Evolutionary conservation across 2,888 invertebrate genomes (phyloP), one percentile per base, ranked within the genome.

Genomic region (Heliconius hortense): DNA sequence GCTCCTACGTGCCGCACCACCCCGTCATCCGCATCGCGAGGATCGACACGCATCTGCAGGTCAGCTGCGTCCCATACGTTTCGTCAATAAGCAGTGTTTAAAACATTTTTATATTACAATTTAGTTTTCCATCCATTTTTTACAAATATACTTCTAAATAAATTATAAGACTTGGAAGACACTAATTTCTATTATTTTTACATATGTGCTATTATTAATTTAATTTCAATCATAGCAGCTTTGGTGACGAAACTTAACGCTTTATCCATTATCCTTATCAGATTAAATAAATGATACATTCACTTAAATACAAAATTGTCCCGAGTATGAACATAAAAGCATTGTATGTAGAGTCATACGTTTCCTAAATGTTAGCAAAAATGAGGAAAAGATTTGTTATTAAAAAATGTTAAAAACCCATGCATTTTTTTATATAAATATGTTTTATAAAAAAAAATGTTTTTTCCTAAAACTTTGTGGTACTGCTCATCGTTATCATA

Each of bases 1-100:
- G 99, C 43, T 98, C 98, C n/a, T 99, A 99, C 87, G 97, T 97
- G 85, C 99, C 99, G 1, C 97, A 97, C 62, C 97, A 97, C 87
- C 96, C 96, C 26, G 93, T 98, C 60, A 97, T 98, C 76, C 94
- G 97, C 82, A 99, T 99, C 80, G 96, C 97, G 21, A 95, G 97
- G 85, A 98, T 99, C 82, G 97, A 98, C 86, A 96, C 97, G 79
- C 97, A 97, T 67, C 94, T 99, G 81, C 98, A 98, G 94, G 98
- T 97, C 4, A 15, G 43, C 39, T 39, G 13, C 39, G 39, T 39
- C 4, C 3, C 13, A 39, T 13, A 39, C 13, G 13, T 39, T 39
- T 39, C 39, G 3, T 39, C 39, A 13, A 13, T 3, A 15, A 13
- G 43, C 4, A 13, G 43, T 0, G 15, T 43, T 13, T 15, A 15